Conservation (phyloP, 2,797 vertebrate genomes). For the Danio tinwini region DNA sequence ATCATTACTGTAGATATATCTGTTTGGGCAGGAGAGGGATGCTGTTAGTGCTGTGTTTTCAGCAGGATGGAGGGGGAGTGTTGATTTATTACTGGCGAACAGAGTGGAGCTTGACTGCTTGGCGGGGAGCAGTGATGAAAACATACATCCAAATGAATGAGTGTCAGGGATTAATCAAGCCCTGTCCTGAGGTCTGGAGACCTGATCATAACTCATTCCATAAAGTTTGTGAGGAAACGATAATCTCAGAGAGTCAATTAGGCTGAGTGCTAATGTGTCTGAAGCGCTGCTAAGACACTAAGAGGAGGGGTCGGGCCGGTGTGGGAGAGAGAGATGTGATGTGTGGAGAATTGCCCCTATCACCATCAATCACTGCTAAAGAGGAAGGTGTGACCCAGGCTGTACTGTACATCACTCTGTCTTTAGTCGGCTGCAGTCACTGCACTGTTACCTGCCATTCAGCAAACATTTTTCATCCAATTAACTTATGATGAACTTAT, state of each 20-base stretch:
- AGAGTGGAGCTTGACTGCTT: conserved; percentile 51
- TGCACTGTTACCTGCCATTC: conserved; percentile 25
- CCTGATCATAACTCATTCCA: conserved; percentile 59
- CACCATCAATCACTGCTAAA: conserved; percentile 57
- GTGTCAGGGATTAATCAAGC: conserved; percentile 62
- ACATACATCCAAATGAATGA: conserved; percentile 63
- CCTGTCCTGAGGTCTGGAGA: conserved; percentile 51
- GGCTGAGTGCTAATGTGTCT: conserved; percentile 59
- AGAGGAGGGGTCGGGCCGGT: conserved; percentile 44
- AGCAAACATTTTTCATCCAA: conserved; percentile 11
- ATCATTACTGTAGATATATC: conserved; percentile 24
- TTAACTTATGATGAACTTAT: conserved; percentile 18
- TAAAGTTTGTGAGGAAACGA: conserved; percentile 59
- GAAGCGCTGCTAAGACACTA: conserved; percentile 41
- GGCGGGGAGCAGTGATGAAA: conserved; percentile 58
- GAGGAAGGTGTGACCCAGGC: conserved; percentile 42
- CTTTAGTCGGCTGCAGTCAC: conserved; percentile 40
- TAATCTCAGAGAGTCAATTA: conserved; percentile 61
- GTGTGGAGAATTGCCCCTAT: conserved; percentile 60
- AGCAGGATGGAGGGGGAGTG: conserved; percentile 35
- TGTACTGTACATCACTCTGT: conserved; percentile 52
- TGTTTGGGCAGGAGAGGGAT: conserved; percentile 22
- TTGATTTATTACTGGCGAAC: conserved; percentile 53
- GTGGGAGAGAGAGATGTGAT: conserved; percentile 49
- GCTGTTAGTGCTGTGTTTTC: conserved; percentile 3